phyloP scores from a whole-genome alignment of 2,888 invertebrate genomes.

The Ochropleura plecta region DNA sequence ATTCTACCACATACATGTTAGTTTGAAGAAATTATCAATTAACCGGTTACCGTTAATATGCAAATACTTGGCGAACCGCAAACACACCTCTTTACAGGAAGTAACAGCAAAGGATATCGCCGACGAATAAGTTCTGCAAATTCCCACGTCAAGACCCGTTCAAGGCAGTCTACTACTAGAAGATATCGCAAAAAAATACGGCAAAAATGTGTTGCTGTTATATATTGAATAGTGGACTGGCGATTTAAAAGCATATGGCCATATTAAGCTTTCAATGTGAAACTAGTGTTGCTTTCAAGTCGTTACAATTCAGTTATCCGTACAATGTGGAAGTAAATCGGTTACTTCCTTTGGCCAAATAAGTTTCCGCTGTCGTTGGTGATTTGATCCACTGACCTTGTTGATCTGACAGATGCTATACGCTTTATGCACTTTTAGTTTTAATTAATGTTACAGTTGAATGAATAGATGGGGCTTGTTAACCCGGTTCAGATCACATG shows the following conservation, averaged over 20 bases:
- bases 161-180: slow-evolving; percentile 27
- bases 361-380: slow-evolving; percentile 61
- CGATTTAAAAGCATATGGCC: slow-evolving; percentile 17
- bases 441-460: slow-evolving; percentile 59
- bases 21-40: slow-evolving; percentile 30
- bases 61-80: slow-evolving; percentile 34
- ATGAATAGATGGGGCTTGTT: slow-evolving; percentile 34
- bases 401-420: slow-evolving; percentile 46
- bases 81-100: slow-evolving; percentile 33
- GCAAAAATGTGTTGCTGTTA: background rate
- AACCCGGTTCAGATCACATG: slow-evolving; percentile 12
- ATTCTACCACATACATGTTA: slow-evolving; percentile 34
- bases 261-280: slow-evolving; percentile 29
- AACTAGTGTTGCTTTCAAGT: slow-evolving; percentile 24
- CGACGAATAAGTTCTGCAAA: slow-evolving; percentile 23
- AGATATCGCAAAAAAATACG: slow-evolving; percentile 27
- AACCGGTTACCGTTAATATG: slow-evolving; percentile 39
- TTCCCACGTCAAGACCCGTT: slow-evolving; percentile 28
- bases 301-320: slow-evolving; percentile 27
- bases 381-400: slow-evolving; percentile 48
- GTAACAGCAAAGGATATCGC: slow-evolving; percentile 32
- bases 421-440: slow-evolving; percentile 44
- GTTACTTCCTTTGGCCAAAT: slow-evolving; percentile 63
- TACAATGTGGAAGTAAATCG: slow-evolving; percentile 67
- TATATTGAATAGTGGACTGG: slow-evolving; percentile 28